Conservation (phyloP, 2,888 invertebrate genomes). For the Latheticus oryzae region DNA sequence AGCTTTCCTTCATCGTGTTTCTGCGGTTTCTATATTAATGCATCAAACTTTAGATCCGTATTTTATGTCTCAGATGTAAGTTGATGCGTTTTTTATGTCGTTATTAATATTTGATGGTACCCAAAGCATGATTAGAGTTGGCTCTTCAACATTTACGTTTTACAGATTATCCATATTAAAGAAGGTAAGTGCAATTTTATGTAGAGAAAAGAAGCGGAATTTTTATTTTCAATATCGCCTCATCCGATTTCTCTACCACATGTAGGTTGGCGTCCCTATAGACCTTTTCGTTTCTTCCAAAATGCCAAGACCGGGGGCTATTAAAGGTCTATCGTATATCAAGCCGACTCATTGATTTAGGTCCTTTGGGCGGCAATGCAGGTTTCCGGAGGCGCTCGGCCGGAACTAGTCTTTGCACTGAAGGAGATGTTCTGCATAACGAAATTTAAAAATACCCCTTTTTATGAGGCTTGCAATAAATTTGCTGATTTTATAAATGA, state of each 20-base stretch:
- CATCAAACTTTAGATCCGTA: conserved; percentile 38
- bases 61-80: conserved; percentile 40
- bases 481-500: conserved; percentile 11
- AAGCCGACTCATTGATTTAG: conserved; percentile 50
- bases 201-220: conserved; percentile 22
- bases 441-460: conserved; percentile 25
- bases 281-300: conserved; percentile 46
- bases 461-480: conserved; percentile 10
- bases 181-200: conserved; percentile 33
- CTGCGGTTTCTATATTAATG: conserved; percentile 43
- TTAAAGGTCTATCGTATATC: conserved; percentile 55
- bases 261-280: conserved; percentile 10
- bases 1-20: conserved; percentile 31
- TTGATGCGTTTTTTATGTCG: conserved; percentile 45
- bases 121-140: conserved; percentile 31
- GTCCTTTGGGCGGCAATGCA: conserved; percentile 42
- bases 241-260: conserved; percentile 6
- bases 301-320: conserved; percentile 50
- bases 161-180: conserved; percentile 23
- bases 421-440: conserved; percentile 28
- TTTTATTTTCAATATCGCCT: conserved; percentile 7
- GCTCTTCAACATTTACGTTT: conserved; percentile 4
- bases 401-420: conserved; percentile 33
- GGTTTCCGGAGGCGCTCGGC: conserved; percentile 38
- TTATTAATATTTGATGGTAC: conserved; percentile 44